Evolutionary conservation across 2,113 vertebrate species (phyloP).

Genomic region (Sinocyclocheilus grahami): DNA sequence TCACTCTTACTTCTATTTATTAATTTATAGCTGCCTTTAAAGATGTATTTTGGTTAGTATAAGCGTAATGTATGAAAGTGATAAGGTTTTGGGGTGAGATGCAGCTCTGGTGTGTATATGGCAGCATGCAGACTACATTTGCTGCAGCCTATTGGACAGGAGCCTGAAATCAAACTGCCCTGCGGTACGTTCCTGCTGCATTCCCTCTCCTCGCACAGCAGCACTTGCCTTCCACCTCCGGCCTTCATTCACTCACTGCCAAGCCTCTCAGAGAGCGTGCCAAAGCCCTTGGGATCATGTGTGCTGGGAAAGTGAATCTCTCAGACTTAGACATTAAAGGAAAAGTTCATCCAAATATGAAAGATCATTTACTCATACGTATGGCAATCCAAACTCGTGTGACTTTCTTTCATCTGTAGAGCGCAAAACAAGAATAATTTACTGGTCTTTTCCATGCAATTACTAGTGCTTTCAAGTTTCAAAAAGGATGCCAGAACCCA

Average conservation of each 20-base stretch:
- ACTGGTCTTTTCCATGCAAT: neutral
- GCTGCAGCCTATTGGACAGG: constrained; percentile 36
- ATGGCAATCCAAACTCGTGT: neutral
- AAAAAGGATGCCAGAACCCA: constrained; percentile 5
- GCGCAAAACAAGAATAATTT: neutral
- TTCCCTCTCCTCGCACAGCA: constrained; percentile 8
- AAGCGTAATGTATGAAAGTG: neutral
- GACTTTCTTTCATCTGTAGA: neutral
- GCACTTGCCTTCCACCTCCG: constrained; percentile 24
- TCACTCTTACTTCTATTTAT: neutral
- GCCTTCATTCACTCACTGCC: constrained; percentile 49
- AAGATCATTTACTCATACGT: neutral
- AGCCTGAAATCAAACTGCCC: constrained; percentile 18
- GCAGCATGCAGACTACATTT: neutral
- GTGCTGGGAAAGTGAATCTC: constrained; percentile 33
- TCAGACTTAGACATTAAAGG: constrained; percentile 28
- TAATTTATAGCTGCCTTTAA: neutral
- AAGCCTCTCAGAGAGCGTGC: constrained; percentile 18
- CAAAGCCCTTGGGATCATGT: constrained; percentile 15
- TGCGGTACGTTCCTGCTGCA: constrained; percentile 22
- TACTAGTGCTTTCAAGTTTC: neutral
- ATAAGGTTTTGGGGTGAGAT: neutral
- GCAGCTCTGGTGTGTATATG: neutral
- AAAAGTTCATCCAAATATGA: constrained; percentile 16
- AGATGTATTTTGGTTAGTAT: neutral